Conservation (phyloP, 2,113 vertebrate genomes). For the Xiphophorus maculatus region DNA sequence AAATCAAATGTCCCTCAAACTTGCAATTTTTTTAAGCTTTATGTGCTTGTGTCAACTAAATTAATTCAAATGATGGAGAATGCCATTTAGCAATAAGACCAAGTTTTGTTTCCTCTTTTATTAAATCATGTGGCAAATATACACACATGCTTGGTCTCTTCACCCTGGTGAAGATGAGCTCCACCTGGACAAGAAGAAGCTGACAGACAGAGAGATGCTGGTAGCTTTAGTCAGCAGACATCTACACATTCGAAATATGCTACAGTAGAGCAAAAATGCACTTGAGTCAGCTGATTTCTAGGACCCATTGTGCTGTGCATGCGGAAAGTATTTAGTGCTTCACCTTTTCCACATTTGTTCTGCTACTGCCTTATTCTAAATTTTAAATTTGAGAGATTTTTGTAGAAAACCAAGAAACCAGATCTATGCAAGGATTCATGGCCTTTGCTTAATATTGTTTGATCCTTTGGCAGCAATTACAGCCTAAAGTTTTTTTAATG, state of each 20-base stretch:
- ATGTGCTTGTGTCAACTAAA: conserved; percentile 23
- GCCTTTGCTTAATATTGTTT: no score
- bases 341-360: no score
- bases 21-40: conserved; percentile 8
- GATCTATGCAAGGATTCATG: no score
- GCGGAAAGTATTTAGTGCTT: no score
- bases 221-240: background rate
- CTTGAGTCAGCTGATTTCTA: no score
- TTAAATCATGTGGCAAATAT: background rate
- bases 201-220: conserved; percentile 1
- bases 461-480: no score
- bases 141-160: conserved; percentile 13
- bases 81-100: conserved; percentile 24
- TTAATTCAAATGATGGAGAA: conserved; percentile 30
- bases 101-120: background rate
- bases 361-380: no score
- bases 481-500: no score
- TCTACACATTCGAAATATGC: background rate
- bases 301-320: no score
- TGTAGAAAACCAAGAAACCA: no score
- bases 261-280: background rate
- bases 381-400: no score
- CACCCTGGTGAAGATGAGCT: conserved; percentile 10
- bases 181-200: conserved; percentile 41
- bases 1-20: conserved; percentile 17